Percentiles rank a stretch among this genome's conserved stretches.
These are phyloP conservation scores for Petrocephalus schoutedeni DNA, from an alignment of 2,797 vertebrate species.

Conservation along the genomic window DNA sequence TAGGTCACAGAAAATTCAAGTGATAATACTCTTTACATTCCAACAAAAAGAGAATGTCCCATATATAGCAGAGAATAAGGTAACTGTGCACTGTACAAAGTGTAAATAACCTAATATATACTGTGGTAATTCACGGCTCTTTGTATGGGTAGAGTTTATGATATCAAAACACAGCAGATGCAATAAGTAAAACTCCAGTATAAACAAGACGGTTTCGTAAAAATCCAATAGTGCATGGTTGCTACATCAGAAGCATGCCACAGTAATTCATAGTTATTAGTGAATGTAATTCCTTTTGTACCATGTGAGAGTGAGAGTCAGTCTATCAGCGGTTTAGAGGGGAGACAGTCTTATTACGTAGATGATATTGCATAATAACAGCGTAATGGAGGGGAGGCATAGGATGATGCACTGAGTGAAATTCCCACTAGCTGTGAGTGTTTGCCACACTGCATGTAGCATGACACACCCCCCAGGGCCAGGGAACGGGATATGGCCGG, in stretches of 20 bases:
- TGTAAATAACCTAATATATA: not conserved
- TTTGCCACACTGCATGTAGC: not conserved
- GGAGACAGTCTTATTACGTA: not conserved
- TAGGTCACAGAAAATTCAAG: not conserved
- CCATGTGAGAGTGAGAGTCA: not conserved
- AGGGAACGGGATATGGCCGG: not conserved
- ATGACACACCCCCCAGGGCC: not conserved
- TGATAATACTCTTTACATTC: not conserved
- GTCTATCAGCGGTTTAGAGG: not conserved
- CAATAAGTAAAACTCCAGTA: not conserved
- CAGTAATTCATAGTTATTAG: not conserved
- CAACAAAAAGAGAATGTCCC: not conserved
- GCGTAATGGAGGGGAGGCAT: not conserved
- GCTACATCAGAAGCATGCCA: not conserved
- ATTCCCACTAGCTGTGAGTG: not conserved
- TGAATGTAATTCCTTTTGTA: not conserved
- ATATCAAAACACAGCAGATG: not conserved
- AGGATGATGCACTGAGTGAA: not conserved
- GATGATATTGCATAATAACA: not conserved
- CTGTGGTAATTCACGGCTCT: not conserved
- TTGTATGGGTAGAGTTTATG: not conserved
- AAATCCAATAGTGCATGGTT: not conserved
- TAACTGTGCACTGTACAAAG: not conserved
- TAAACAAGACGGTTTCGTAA: not conserved
- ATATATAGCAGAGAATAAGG: not conserved